Percentiles rank a stretch among this genome's conserved stretches.
Evolutionary conservation across 2,888 invertebrate species (phyloP).

Genomic region (Sinodicranocentrus sp.): DNA sequence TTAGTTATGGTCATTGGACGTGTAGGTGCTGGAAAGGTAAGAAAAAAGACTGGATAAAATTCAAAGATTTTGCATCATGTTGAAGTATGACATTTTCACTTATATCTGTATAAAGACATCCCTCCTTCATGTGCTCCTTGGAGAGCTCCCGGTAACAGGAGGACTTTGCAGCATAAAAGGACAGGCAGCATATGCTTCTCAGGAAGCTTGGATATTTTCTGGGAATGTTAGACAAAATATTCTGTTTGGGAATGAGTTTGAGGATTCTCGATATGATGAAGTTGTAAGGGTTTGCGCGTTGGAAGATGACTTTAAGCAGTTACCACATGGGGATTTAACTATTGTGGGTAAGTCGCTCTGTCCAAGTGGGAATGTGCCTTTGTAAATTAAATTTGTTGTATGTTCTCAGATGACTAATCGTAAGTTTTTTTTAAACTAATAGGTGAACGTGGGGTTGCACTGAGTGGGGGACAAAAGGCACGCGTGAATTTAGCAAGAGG

Average conservation of each 20-base stretch:
- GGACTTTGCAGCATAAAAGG: constrained; percentile 85
- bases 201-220: constrained; percentile 78
- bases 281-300: constrained; percentile 79
- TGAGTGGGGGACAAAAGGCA: constrained; percentile 79
- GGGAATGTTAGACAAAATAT: constrained; percentile 94
- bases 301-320: constrained; percentile 77
- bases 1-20: constrained; percentile 72
- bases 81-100: constrained; percentile 5
- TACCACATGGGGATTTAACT: constrained; percentile 80
- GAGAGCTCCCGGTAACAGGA: constrained; percentile 84
- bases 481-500: constrained; percentile 78
- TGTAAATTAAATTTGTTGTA: too few species aligned
- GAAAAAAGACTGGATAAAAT: too few species aligned
- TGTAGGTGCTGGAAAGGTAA: constrained; percentile 74
- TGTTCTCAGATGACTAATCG: too few species aligned
- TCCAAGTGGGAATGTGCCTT: too few species aligned
- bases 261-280: constrained; percentile 79
- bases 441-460: constrained; percentile 77
- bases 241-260: constrained; percentile 87
- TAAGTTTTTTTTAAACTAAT: too few species aligned
- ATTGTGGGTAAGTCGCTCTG: constrained; percentile 81
- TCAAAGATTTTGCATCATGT: too few species aligned
- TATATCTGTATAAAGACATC: constrained; percentile 62
- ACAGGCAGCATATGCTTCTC: constrained; percentile 83
- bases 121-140: constrained; percentile 84